Evolutionary conservation across 2,113 vertebrate genomes (phyloP).

Genomic region (Siphamia tubifer): DNA sequence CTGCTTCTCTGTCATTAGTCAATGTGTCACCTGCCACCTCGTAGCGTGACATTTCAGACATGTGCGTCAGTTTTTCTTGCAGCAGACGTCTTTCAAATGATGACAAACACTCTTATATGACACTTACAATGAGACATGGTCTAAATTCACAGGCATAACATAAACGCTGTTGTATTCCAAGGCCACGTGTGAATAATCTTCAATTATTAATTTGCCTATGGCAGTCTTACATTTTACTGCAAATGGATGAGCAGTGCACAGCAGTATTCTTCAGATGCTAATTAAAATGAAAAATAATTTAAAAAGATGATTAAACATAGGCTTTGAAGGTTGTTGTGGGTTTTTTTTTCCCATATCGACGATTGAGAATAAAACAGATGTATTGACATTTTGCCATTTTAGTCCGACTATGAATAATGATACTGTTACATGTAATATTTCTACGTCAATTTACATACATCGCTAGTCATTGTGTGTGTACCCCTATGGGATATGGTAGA

Average conservation of each 20-base stretch:
- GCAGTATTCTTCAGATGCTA: slow-evolving; percentile 30
- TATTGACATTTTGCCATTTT: no score
- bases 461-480: no score
- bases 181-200: neutral
- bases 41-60: slow-evolving; percentile 15
- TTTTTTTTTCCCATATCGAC: neutral
- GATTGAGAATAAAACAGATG: neutral
- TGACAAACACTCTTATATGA: neutral
- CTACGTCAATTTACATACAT: no score
- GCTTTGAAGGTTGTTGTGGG: neutral
- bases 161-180: neutral
- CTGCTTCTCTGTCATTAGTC: slow-evolving; percentile 50
- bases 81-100: neutral
- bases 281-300: slow-evolving; percentile 31
- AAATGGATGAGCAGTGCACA: slow-evolving; percentile 33
- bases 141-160: neutral
- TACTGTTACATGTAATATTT: no score
- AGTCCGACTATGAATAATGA: no score
- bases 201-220: neutral
- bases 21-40: slow-evolving; percentile 45
- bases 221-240: neutral
- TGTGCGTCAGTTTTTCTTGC: neutral
- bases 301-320: neutral
- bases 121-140: neutral
- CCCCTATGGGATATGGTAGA: no score